A percentile compares a stretch with the other conserved stretches of the same genome.
phyloP scores from a whole-genome alignment of 2,888 invertebrate species.

The Rotaria socialis region DNA sequence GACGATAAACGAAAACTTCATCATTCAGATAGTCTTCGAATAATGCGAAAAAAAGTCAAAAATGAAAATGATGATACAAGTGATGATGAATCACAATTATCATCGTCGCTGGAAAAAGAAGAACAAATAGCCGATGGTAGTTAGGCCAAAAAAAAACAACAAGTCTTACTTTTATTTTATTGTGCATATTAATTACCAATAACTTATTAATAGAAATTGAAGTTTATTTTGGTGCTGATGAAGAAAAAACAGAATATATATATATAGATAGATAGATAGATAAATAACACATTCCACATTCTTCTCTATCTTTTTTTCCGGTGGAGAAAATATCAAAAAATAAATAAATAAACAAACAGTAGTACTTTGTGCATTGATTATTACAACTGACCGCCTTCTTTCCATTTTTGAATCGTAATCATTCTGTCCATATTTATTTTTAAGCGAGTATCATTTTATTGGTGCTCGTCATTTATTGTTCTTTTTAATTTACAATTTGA shows the following conservation, averaged over 20 bases:
- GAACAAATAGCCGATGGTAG: not conserved
- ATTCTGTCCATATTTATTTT: slow-evolving; percentile 26
- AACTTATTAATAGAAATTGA: not conserved
- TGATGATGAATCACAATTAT: slow-evolving; percentile 23
- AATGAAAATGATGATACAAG: slow-evolving; percentile 22
- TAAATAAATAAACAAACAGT: not conserved
- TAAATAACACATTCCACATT: not conserved
- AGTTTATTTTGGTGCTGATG: not conserved
- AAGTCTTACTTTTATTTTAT: too few species aligned
- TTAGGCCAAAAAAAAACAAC: too few species aligned
- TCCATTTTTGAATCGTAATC: not conserved
- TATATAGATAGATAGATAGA: not conserved
- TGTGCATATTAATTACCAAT: not conserved
- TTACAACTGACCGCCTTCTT: not conserved
- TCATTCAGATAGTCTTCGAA: not conserved
- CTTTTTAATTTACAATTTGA: not conserved
- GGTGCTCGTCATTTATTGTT: not conserved
- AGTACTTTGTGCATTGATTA: slow-evolving; percentile 21
- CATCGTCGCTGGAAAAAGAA: not conserved
- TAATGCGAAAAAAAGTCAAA: not conserved
- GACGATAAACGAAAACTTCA: not conserved
- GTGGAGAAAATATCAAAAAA: not conserved
- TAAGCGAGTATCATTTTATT: not conserved
- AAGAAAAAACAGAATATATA: not conserved
- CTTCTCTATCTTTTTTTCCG: not conserved